Evolutionary conservation across 2,113 vertebrate species (phyloP).

Genomic region (Misgurnus anguillicaudatus): DNA sequence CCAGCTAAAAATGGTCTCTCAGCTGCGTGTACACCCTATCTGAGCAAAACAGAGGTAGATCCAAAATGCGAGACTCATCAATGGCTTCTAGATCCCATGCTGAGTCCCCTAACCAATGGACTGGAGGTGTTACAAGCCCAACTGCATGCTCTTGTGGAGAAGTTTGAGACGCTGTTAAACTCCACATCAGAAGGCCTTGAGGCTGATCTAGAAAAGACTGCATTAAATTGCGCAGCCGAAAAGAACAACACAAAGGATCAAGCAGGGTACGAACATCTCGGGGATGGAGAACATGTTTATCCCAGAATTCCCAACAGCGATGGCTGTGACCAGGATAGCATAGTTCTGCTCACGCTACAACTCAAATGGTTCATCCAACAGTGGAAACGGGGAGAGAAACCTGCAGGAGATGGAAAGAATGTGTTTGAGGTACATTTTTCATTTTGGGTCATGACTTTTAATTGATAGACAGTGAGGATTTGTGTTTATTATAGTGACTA

Average conservation of each 20-base stretch:
- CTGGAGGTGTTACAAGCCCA: constrained; percentile 85
- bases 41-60: constrained; percentile 63
- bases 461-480: not conserved
- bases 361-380: constrained; percentile 90
- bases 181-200: constrained; percentile 58
- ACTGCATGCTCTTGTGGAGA: constrained; percentile 80
- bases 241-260: constrained; percentile 65
- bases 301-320: constrained; percentile 34
- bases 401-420: constrained; percentile 70
- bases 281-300: not conserved
- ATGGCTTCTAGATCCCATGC: constrained; percentile 55
- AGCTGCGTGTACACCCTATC: constrained; percentile 24
- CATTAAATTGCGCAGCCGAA: constrained; percentile 60
- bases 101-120: constrained; percentile 82
- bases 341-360: constrained; percentile 84
- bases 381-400: constrained; percentile 81
- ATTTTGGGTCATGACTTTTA: not conserved
- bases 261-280: not conserved
- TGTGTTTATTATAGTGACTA: no score
- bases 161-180: constrained; percentile 79
- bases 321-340: constrained; percentile 53
- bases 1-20: constrained; percentile 66
- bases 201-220: constrained; percentile 15
- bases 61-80: constrained; percentile 68
- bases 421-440: constrained; percentile 77